Base-by-base conservation (phyloP, 2,888 invertebrate genomes). In the Parnassius smintheus region DNA sequence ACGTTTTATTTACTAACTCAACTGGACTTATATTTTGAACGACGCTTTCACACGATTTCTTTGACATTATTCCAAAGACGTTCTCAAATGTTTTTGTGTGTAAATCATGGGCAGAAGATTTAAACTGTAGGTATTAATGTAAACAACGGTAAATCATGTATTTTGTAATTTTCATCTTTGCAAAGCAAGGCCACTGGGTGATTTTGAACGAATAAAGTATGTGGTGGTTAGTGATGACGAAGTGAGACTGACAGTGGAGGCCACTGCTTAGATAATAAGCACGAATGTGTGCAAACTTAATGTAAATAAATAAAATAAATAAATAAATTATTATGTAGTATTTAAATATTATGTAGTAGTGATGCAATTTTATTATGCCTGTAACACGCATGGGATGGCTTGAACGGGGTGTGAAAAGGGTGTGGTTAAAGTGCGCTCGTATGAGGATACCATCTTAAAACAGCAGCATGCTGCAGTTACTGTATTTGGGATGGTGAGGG, bases 1-100 rank as follows among this genome's bases (percentile, higher is more conserved):
- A 66, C 59, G 48, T 59, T 49, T 64, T 60, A 61, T 57, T 52
- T 56, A 56, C 11, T 49, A 62, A 72, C 71, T 73, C 72, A 67
- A 70, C 72, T 73, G 67, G 70, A 66, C 68, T 64, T 67, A 66
- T 69, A 71, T 74, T 73, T 69, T 67, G 70, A 62, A 46, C 61
- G 55, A 59, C 66, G 72, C 78, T 85, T 87, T 86, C 86, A 74
- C 83, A 78, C 76, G 79, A 72, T 81, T 82, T 85, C 80, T 80
- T 78, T 64, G 62, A 60, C 68, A 66, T 66, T 65, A 61, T 66
- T 55, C 61, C 59, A 56, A 51, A 22, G 25, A 61, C 58, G 46
- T 56, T 62, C 54, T 62, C 62, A 56, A 46, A 55, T 18, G 41
- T 55, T 59, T 13, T 48, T 52, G 13, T 61, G 45, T 61, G 56